A percentile compares a stretch with the other conserved stretches of the same genome.
These are phyloP conservation scores for Mythimna ferrago DNA, from an alignment of 2,888 invertebrate genomes.

Conservation along the genomic window DNA sequence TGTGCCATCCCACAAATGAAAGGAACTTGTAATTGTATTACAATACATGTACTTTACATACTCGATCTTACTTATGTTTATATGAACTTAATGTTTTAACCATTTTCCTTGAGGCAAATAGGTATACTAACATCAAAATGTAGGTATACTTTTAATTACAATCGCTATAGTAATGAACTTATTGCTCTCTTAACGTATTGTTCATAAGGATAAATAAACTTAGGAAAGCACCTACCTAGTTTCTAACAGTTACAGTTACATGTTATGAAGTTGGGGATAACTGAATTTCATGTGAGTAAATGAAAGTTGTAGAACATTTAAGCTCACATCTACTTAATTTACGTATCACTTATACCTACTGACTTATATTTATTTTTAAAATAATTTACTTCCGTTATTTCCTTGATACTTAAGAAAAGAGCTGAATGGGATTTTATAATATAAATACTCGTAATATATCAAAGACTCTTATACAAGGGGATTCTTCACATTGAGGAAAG, in stretches of 20 bases:
- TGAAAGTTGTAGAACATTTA: constrained; percentile 10
- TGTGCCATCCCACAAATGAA: constrained; percentile 14
- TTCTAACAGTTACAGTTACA: background rate
- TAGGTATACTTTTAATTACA: background rate
- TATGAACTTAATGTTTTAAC: constrained; percentile 1
- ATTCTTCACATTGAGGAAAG: constrained; percentile 13
- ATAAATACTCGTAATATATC: constrained; percentile 24
- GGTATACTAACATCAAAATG: background rate
- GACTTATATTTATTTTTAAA: background rate
- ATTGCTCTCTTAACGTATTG: background rate
- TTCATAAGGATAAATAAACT: background rate
- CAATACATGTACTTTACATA: constrained; percentile 16
- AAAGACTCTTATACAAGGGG: constrained; percentile 16
- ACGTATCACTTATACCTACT: background rate
- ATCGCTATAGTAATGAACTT: background rate
- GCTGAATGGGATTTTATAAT: constrained; percentile 23
- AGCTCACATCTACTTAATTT: background rate
- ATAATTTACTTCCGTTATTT: too few relatives aligned
- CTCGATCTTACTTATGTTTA: background rate
- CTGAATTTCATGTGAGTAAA: constrained; percentile 7
- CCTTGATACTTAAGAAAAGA: background rate
- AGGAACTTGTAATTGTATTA: constrained; percentile 4
- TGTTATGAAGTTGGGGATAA: constrained; percentile 11
- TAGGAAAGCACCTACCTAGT: constrained; percentile 3
- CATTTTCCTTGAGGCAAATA: constrained; percentile 23